A percentile compares a stretch with the other conserved stretches of the same genome.
These are phyloP conservation scores for Pseudomyrmex flavicornis DNA, from an alignment of 1,140 invertebrate genomes.

Conservation along the genomic window DNA sequence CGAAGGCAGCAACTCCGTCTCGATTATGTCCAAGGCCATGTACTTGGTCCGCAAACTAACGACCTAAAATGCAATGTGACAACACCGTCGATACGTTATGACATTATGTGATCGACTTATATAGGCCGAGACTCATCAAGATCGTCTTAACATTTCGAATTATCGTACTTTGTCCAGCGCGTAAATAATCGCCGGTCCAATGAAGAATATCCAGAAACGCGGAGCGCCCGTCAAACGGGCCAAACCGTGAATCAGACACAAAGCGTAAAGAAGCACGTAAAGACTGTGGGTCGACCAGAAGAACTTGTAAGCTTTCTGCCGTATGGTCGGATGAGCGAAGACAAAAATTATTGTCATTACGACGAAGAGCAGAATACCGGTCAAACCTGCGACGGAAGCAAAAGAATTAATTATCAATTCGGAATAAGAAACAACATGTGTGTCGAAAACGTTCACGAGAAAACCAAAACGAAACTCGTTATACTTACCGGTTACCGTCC, in stretches of 20 bases:
- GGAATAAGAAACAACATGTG: not conserved
- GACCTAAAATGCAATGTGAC: constrained; percentile 85
- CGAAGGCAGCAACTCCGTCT: constrained; percentile 98
- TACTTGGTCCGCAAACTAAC: constrained; percentile 96
- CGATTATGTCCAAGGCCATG: constrained; percentile 97
- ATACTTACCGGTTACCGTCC: constrained; percentile 94
- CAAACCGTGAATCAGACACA: constrained; percentile 97
- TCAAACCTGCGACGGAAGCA: constrained; percentile 89
- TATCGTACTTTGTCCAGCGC: constrained; percentile 93
- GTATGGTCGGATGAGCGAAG: constrained; percentile 97
- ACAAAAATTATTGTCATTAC: constrained; percentile 98
- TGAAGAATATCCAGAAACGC: constrained; percentile 98
- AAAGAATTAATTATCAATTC: not conserved
- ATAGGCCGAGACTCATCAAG: not conserved
- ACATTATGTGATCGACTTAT: not conserved
- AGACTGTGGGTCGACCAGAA: constrained; percentile 99
- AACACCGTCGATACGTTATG: not conserved
- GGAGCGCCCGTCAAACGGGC: constrained; percentile 96
- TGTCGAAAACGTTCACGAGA: not conserved
- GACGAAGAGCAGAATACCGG: constrained; percentile 96
- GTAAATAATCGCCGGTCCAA: constrained; percentile 96
- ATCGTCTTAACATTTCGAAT: constrained; percentile 4
- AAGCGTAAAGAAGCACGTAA: constrained; percentile 95
- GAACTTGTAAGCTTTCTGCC: constrained; percentile 97
- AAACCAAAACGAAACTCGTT: not conserved